Conservation (phyloP, 2,113 vertebrate genomes). For the Etheostoma spectabile region DNA sequence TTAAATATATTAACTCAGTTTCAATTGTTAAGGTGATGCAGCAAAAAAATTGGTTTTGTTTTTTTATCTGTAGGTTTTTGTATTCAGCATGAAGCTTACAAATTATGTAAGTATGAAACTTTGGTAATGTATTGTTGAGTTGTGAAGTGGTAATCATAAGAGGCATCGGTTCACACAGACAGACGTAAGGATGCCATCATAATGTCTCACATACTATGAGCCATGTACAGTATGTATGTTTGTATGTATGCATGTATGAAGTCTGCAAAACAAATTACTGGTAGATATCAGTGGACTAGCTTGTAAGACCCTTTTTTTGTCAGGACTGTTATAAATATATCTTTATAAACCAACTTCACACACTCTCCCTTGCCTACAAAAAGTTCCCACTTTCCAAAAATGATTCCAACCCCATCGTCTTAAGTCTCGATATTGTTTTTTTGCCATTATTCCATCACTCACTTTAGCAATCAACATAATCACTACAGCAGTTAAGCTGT, state of each 20-base stretch:
- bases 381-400: slow-evolving; percentile 31
- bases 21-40: not conserved
- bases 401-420: slow-evolving; percentile 7
- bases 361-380: slow-evolving; percentile 23
- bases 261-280: not conserved
- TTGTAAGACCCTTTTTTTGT: slow-evolving; percentile 4
- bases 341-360: slow-evolving; percentile 27
- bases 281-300: slow-evolving; percentile 24
- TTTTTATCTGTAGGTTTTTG: not conserved
- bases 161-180: not conserved
- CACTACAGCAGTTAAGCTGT: not conserved
- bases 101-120: not conserved
- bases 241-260: too few relatives aligned
- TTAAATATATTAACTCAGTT: not conserved
- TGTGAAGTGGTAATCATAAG: not conserved
- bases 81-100: not conserved
- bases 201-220: slow-evolving; percentile 30
- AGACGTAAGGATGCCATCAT: slow-evolving; percentile 35
- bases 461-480: slow-evolving; percentile 1
- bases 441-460: not conserved
- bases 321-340: slow-evolving; percentile 31
- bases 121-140: not conserved
- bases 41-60: not conserved
- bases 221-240: slow-evolving; percentile 1
- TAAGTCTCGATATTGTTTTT: not conserved